Conservation (phyloP, 2,797 vertebrate genomes). For the Gadopsis marmoratus region DNA sequence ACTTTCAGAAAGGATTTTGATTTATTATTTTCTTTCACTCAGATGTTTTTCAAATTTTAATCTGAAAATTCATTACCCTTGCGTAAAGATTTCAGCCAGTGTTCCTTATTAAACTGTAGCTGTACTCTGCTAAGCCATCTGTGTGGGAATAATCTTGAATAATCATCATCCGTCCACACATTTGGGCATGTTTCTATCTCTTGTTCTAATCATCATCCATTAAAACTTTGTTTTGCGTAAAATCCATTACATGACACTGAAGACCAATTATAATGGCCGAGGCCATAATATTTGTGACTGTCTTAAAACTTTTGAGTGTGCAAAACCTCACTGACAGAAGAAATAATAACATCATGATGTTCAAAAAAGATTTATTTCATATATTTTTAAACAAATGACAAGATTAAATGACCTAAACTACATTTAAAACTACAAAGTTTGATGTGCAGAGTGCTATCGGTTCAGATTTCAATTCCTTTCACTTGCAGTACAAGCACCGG, state of each 20-base stretch:
- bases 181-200: conserved; percentile 16
- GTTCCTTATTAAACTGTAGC: conserved; percentile 15
- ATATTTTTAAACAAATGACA: neutral
- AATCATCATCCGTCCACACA: conserved; percentile 5
- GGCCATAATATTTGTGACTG: neutral
- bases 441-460: neutral
- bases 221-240: no score
- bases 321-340: neutral
- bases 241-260: neutral
- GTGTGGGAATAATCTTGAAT: conserved; percentile 34
- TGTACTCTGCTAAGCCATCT: conserved; percentile 30
- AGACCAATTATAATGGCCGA: neutral
- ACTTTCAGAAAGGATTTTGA: conserved; percentile 3
- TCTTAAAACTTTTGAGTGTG: neutral
- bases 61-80: neutral
- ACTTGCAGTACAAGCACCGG: neutral
- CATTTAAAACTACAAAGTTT: neutral
- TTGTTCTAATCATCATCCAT: conserved; percentile 2
- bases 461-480: neutral
- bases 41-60: neutral
- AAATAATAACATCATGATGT: neutral
- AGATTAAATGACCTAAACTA: neutral
- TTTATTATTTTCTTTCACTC: conserved; percentile 25
- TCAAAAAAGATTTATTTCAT: neutral
- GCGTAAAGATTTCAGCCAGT: conserved; percentile 13